A percentile compares a stretch with the other conserved stretches of the same genome.
Evolutionary conservation across 64 coral and sea anemone genomes (phyloP).

Genomic region (Astreopora myriophthalma): DNA sequence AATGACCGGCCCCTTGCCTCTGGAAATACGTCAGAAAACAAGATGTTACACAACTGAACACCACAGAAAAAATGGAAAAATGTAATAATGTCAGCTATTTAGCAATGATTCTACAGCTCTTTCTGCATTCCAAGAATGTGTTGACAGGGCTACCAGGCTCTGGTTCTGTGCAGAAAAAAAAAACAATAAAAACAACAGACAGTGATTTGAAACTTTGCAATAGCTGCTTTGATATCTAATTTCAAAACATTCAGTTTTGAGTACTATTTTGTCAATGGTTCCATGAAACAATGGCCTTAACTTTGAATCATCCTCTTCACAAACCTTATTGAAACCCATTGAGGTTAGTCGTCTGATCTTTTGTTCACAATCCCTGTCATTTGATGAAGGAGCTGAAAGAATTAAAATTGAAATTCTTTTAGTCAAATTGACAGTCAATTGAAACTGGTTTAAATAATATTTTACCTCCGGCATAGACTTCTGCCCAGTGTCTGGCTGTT

Average conservation of each 20-base stretch:
- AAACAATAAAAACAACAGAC: background rate
- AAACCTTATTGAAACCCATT: conserved; percentile 93
- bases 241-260: too few relatives aligned
- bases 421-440: background rate
- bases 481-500: conserved; percentile 91
- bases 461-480: conserved; percentile 93
- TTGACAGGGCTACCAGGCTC: conserved; percentile 82
- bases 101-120: conserved; percentile 86
- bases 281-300: background rate
- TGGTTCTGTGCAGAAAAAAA: conserved; percentile 67
- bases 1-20: too few relatives aligned
- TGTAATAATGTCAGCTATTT: conserved; percentile 70
- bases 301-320: background rate
- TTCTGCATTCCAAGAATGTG: conserved; percentile 88
- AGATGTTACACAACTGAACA: background rate
- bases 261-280: too few relatives aligned
- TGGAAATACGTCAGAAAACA: background rate
- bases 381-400: conserved; percentile 46
- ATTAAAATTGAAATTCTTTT: background rate
- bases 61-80: background rate
- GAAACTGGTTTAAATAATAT: background rate
- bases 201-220: background rate
- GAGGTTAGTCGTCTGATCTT: conserved; percentile 87
- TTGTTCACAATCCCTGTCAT: conserved; percentile 66
- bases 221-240: background rate